Conservation (phyloP, 92 coral and sea anemone genomes). For the Siderastrea radians region DNA sequence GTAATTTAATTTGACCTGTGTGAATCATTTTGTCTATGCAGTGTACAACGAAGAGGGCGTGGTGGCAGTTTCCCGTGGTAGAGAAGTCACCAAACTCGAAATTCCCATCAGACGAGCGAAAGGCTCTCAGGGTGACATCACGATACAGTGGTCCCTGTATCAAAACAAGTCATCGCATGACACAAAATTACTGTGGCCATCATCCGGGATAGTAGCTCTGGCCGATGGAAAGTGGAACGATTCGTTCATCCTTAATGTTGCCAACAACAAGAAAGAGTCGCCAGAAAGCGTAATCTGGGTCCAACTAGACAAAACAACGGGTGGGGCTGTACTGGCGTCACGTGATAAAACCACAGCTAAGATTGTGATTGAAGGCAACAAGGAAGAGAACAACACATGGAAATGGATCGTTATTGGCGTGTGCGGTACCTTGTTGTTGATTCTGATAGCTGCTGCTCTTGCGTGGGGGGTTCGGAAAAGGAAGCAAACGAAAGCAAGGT, state of each 20-base stretch:
- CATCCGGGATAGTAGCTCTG: constrained; percentile 70
- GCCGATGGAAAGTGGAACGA: constrained; percentile 91
- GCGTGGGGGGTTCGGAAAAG: constrained; percentile 17
- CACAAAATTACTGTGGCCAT: constrained; percentile 78
- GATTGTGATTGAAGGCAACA: constrained; percentile 61
- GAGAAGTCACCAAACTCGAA: constrained; percentile 68
- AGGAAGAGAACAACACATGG: background rate
- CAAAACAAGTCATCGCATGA: constrained; percentile 67
- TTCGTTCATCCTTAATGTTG: constrained; percentile 68
- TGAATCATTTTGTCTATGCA: background rate
- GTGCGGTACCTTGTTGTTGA: constrained; percentile 35
- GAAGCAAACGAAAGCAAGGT: constrained; percentile 29
- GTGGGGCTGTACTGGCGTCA: constrained; percentile 84
- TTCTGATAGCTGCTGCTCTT: constrained; percentile 43
- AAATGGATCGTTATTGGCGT: constrained; percentile 77
- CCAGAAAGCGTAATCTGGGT: constrained; percentile 68
- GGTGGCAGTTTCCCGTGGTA: constrained; percentile 67
- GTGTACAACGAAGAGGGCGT: constrained; percentile 79
- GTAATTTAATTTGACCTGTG: background rate
- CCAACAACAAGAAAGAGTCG: constrained; percentile 56
- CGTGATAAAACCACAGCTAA: constrained; percentile 70
- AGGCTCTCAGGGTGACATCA: constrained; percentile 90
- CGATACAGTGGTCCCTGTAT: constrained; percentile 79
- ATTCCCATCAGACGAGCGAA: constrained; percentile 89
- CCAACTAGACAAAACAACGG: constrained; percentile 70